Base-by-base conservation (phyloP, 37 sponge, comb jelly and placozoan species). In the Diacarnus erythraeanus region DNA sequence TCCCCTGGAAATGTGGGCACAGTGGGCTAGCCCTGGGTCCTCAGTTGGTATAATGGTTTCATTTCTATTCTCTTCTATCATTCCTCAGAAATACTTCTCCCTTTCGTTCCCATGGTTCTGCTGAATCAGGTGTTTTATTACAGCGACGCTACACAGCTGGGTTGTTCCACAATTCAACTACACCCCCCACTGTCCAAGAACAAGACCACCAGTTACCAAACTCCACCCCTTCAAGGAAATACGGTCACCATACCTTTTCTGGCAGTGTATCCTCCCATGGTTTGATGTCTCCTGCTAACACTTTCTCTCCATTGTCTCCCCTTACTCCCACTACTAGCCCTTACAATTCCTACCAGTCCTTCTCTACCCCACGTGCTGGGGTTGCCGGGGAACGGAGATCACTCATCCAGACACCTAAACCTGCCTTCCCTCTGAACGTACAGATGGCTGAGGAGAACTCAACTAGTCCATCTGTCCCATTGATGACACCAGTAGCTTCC, bases 401-500 rank as follows among this genome's bases (percentile, higher is more conserved):
- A 44, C 69, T 37, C 3, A 57, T 56, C 64, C 41, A 76, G 41
- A 74, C 78, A 30, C 83, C 84, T 12, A 83, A 60, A 18, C 80
- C 89, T 0, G 64, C 84, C 1, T 89, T 89, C 54, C 89, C 89
- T 29, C 68, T 89, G 61, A 79, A 51, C 21, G 64, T 80, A 0
- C 66, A 75, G 38, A 47, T 22, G 15, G 58, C 31, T 6, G 64
- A 57, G 2, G 72, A 70, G 0, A 59, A 59, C 6, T 63, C 57
- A 2, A 51, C 65, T 56, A 57, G 57, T 10, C 34, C 59, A 0
- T 30, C 44, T 21, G 29, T 38, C 10, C 0, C 65, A 23, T 2
- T 51, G 26, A 15, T 72, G 29, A 20, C 3, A 27, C 69, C 68
- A 59, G 27, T 15, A 6, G 31, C 68, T 57, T 43, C 74, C 58